Conservation (phyloP, 2,888 invertebrate species). For the Rhamphomyia laevipes region DNA sequence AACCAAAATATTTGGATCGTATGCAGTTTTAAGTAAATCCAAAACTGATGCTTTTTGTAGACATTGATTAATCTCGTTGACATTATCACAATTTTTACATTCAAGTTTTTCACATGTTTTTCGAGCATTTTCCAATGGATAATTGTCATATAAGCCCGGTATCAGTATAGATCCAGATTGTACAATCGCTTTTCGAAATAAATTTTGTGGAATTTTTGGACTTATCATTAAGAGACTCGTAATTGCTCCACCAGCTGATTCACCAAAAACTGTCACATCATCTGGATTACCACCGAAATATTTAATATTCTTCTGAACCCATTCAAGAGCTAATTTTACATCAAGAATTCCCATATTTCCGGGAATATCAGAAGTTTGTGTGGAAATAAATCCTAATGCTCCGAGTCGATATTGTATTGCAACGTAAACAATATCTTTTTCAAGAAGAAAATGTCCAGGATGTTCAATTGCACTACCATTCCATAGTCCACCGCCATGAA, state of each 20-base stretch:
- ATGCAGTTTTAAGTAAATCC: conserved; percentile 20
- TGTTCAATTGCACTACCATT: conserved; percentile 33
- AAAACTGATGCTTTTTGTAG: conserved; percentile 23
- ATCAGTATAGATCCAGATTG: too few species aligned
- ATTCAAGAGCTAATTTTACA: conserved; percentile 39
- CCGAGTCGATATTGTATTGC: conserved; percentile 42
- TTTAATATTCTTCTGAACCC: conserved; percentile 41
- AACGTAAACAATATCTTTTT: conserved; percentile 40
- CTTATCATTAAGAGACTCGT: conserved; percentile 30
- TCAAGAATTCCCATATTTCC: conserved; percentile 45
- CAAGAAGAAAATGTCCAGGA: conserved; percentile 36
- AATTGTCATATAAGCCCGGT: too few species aligned
- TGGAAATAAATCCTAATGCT: conserved; percentile 41
- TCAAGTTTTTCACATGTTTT: too few species aligned
- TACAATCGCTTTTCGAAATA: conserved; percentile 23
- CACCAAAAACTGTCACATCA: conserved; percentile 41
- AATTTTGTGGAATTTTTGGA: conserved; percentile 32
- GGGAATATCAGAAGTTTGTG: conserved; percentile 37
- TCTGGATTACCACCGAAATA: conserved; percentile 42
- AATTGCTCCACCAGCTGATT: conserved; percentile 41
- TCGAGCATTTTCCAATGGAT: too few species aligned
- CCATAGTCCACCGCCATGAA: conserved; percentile 37
- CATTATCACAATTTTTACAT: conserved; percentile 20
- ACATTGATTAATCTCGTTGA: conserved; percentile 22
- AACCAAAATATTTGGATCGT: conserved; percentile 17